Evolutionary conservation across 2,113 vertebrate species (phyloP).

Genomic region (Saccopteryx bilineata): DNA sequence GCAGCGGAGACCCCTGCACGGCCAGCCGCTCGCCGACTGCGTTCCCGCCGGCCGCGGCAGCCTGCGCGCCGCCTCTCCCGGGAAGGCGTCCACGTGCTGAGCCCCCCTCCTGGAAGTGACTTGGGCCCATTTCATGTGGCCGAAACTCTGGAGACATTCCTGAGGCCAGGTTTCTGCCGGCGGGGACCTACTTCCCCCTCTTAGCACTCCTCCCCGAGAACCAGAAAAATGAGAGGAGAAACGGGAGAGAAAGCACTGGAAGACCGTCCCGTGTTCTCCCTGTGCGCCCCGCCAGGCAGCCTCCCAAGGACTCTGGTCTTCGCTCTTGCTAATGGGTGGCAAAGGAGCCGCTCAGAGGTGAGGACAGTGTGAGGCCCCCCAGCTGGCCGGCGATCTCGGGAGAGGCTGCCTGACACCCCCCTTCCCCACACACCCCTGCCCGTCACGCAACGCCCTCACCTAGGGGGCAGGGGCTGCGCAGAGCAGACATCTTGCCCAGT

Average conservation of each 20-base stretch:
- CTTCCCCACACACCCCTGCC: too few relatives aligned
- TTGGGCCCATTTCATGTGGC: background rate
- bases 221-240: background rate
- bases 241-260: fast-evolving
- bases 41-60: slow-evolving; percentile 82
- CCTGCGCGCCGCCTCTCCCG: slow-evolving; percentile 58
- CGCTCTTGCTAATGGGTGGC: background rate
- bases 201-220: background rate
- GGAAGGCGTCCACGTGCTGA: slow-evolving; percentile 68
- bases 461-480: fast-evolving
- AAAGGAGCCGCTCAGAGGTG: background rate
- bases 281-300: fast-evolving
- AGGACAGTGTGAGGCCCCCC: background rate
- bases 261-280: fast-evolving
- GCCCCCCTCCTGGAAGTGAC: background rate
- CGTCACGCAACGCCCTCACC: fast-evolving
- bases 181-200: background rate
- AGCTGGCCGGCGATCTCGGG: fast-evolving
- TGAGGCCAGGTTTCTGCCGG: background rate
- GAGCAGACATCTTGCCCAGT: fast-evolving
- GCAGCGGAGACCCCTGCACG: slow-evolving; percentile 81
- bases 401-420: background rate
- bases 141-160: slow-evolving; percentile 20
- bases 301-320: fast-evolving
- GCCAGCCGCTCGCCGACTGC: slow-evolving; percentile 85